Evolutionary conservation across 2,888 invertebrate genomes (phyloP).

Genomic region (Melieria crassipennis): DNA sequence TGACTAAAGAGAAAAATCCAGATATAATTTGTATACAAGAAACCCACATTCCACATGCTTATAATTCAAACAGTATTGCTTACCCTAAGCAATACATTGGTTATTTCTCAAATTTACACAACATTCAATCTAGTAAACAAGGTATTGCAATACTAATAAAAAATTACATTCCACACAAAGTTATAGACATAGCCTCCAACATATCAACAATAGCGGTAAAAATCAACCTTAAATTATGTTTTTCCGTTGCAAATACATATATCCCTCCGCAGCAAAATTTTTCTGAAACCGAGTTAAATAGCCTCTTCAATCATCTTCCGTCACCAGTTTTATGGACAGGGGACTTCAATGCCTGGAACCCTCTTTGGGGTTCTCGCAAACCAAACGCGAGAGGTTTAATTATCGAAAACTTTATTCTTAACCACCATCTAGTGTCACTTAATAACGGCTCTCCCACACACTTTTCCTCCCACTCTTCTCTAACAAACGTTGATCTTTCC

Average conservation of each 20-base stretch:
- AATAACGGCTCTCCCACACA: neutral
- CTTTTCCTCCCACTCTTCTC: neutral
- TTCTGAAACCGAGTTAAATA: constrained; percentile 6
- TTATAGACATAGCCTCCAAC: no score
- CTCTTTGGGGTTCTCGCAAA: constrained; percentile 1
- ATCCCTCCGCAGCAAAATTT: constrained; percentile 3
- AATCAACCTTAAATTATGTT: neutral
- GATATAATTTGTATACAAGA: constrained; percentile 20
- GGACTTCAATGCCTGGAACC: neutral
- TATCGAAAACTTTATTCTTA: neutral
- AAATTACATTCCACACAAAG: no score
- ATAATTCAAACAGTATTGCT: neutral
- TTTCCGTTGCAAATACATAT: neutral
- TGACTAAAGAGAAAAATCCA: constrained; percentile 14
- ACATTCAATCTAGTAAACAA: neutral
- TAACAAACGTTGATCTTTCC: neutral
- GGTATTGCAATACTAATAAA: neutral
- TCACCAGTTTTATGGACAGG: neutral
- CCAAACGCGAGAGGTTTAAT: neutral
- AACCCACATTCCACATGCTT: constrained; percentile 9
- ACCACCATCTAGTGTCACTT: neutral
- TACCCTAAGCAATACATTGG: constrained; percentile 3
- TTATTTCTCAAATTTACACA: neutral
- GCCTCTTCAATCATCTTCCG: neutral
- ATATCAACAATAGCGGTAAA: no score